Conservation (phyloP, 2,113 vertebrate species). For the Pituophis catenifer region DNA sequence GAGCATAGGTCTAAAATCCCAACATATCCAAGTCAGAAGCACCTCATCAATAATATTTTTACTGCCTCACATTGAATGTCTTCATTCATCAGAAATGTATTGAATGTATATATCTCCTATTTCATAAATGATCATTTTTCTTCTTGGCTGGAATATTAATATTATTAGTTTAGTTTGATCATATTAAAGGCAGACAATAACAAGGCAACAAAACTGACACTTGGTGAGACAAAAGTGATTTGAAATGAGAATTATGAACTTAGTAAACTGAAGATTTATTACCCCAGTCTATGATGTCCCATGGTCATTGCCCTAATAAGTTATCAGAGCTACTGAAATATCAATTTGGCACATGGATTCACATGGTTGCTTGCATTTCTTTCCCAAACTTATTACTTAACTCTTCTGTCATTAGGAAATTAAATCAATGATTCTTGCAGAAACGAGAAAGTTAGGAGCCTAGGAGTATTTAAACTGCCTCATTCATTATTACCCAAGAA, state of each 20-base stretch:
- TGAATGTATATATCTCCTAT: not conserved
- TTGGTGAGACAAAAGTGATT: slow-evolving; percentile 38
- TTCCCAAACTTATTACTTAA: slow-evolving; percentile 74
- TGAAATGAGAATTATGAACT: slow-evolving; percentile 28
- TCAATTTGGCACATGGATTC: slow-evolving; percentile 91
- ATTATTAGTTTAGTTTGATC: slow-evolving; percentile 11
- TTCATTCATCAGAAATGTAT: not conserved
- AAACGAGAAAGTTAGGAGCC: slow-evolving; percentile 63
- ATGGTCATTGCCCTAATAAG: slow-evolving; percentile 63
- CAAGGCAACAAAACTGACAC: slow-evolving; percentile 30
- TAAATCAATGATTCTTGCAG: slow-evolving; percentile 78
- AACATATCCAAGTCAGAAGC: not conserved
- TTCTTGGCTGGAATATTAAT: not conserved
- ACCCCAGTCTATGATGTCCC: slow-evolving; percentile 48
- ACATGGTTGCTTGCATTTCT: slow-evolving; percentile 75
- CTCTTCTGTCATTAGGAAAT: slow-evolving; percentile 84
- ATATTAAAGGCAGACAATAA: not conserved
- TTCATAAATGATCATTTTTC: not conserved
- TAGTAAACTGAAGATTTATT: slow-evolving; percentile 53
- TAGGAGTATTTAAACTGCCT: slow-evolving; percentile 68
- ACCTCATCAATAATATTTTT: not conserved
- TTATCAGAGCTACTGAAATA: slow-evolving; percentile 81
- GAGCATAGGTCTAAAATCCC: no score
- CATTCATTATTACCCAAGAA: slow-evolving; percentile 49
- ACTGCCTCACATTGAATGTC: not conserved